Percentiles rank a stretch among this genome's conserved stretches.
phyloP scores from a whole-genome alignment of 2,113 vertebrate genomes.

The Toxotes jaculatrix region DNA sequence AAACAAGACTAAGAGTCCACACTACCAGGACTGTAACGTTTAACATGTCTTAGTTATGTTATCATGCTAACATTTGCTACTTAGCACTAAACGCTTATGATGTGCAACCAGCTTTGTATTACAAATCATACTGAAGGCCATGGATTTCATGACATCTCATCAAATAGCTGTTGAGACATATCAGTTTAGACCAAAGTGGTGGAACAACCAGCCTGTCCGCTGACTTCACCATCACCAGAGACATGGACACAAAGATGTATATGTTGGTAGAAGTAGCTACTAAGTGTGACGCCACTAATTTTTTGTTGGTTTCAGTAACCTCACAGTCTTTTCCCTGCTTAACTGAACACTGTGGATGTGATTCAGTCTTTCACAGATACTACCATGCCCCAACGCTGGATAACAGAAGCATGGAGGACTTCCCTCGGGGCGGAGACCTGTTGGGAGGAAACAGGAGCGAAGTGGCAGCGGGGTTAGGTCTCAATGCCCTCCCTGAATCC shows the following conservation, averaged over 20 bases:
- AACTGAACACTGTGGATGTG: constrained; percentile 16
- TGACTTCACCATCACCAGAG: background rate
- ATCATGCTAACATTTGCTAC: background rate
- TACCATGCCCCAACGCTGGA: constrained; percentile 84
- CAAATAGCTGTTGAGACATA: too few species aligned
- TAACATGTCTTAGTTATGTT: background rate
- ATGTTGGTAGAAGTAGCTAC: background rate
- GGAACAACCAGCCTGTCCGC: too few species aligned
- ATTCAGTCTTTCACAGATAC: constrained; percentile 92
- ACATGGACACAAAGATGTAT: background rate
- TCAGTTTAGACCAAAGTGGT: too few species aligned
- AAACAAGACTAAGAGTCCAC: background rate
- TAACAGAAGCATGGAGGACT: constrained; percentile 78
- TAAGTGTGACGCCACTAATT: too few species aligned
- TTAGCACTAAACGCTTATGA: background rate
- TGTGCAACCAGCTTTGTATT: too few species aligned
- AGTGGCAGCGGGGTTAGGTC: constrained; percentile 4
- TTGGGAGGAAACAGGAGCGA: constrained; percentile 71
- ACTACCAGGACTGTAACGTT: background rate
- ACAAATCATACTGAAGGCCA: too few species aligned
- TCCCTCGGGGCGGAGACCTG: constrained; percentile 41
- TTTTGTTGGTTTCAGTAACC: background rate
- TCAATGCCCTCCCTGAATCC: constrained; percentile 71
- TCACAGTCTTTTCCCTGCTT: background rate
- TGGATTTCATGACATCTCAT: too few species aligned